Base-by-base conservation (phyloP, 2,888 invertebrate genomes). In the Cotesia congregata region DNA sequence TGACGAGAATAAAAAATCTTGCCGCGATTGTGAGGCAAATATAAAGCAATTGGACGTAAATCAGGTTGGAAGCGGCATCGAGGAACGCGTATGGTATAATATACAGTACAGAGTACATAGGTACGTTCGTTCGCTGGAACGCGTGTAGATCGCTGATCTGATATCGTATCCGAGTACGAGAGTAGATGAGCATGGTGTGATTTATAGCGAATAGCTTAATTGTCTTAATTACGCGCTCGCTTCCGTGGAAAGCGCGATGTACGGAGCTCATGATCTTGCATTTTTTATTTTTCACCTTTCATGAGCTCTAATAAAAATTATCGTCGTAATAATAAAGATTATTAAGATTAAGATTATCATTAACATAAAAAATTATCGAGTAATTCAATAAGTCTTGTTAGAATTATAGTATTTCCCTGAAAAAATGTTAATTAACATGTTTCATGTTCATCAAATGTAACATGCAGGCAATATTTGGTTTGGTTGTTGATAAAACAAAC, bases 211-310 rank as follows among this genome's bases (percentile, higher is more conserved):
- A 85, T 84, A 83, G 83, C 84, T 87, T 87, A 86, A 87, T 86
- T 86, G 86, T 87, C 86, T 88, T 87, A 86, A 86, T 87, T 88
- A 86, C 85, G 84, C 83, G 79, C 81, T 82, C 82, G 86, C 86
- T 87, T 86, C 86, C 86, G 86, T 85, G 86, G 85, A 87, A 86
- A 86, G 83, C 83, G 83, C 81, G 81, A 82, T 20, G 50, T 50
- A 59, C 61, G n/a, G 12, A 72, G 61, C 15, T 72, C 73, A 20
- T 73, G 73, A 73, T 67, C 65, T 65, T 65, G 65, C 65, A 65
- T 65, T 65, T 65, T 65, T 12, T 50, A 50, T 65, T 65, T 65
- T 30, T 65, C 65, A 65, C 38, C 65, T 12, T 30, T 12, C 7
- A 30, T 12, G 38, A 12, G 38, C 12, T 38, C 3, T 12, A 30